Base-by-base conservation (phyloP, 2,888 invertebrate genomes). In the Yponomeuta evonymella region DNA sequence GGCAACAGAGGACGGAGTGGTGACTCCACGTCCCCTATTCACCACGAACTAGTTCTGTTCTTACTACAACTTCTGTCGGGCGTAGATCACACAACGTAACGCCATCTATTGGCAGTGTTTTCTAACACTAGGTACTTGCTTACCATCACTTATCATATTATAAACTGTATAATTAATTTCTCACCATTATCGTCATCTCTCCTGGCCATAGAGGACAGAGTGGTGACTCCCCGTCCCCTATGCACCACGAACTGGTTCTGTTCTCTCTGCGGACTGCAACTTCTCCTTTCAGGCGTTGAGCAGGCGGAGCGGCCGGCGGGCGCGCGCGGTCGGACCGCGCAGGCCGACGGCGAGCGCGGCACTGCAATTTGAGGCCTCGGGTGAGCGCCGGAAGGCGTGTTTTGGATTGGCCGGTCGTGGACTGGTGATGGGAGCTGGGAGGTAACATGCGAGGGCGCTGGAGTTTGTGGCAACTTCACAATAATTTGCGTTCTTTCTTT, bases 181-280 rank as follows among this genome's bases (percentile, higher is more conserved):
- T 23, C 2, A 71, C 70, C 81, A 48, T 76, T 77, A 10, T 86
- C 86, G 11, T 86, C 87, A 15, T 86, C 85, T 74, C 90, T 78
- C 58, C 90, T 71, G 2, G 84, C 87, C 74, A 92, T 79, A 63
- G 96, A 96, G 86, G 95, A 94, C 74, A 96, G 85, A 36, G 97
- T 97, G 70, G 97, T 96, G 80, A 97, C 94, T 75, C 95, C 96
- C 79, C 94, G 94, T 69, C 95, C 95, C 75, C 96, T 94, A 87
- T 97, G 97, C 73, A 97, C 97, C 67, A 97, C 95, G 86, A 96
- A 97, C 76, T 95, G 94, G 71, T 96, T 96, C 76, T 95, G 94
- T 71, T 96, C 96, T 9, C 95, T 93, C 74, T 88, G 90, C 48
- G 90, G 90, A 69, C 87, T 87, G 73, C 80, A 83, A 76, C 88